Base-by-base conservation (phyloP, 2,113 vertebrate species). In the Casuarius casuarius region DNA sequence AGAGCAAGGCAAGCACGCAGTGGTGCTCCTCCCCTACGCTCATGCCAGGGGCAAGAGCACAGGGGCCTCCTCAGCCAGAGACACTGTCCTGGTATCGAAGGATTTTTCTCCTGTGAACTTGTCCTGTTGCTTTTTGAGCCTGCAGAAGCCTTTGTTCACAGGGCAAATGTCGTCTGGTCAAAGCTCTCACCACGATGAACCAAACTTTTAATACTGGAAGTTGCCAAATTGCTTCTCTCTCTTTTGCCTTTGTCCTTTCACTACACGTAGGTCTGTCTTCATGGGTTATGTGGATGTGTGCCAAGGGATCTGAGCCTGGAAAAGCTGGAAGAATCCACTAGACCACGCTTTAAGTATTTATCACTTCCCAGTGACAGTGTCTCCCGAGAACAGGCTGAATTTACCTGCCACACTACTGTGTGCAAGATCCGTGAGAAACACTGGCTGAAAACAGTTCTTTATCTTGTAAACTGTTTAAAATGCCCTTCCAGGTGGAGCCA, bases 51-150 rank as follows among this genome's bases (percentile, higher is more conserved):
- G 31, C 33, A 29, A 11, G 59, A 26, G 21, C 40, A 4, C 11
- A 1, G 44, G 17, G 33, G 28, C 23, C n/a, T 79, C 20, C 86
- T 67, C 38, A 3, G 65, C 4, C 76, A 4, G 40, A 19, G 84
- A 5, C 48, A 35, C 13, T 51, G 0, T 3, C 9, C 8, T 4
- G 51, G 44, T 3, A 3, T 2, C 38, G 4, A 1, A 9, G 56
- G 54, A 3, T 46, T 28, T 21, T 66, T 48, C 15, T 52, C 20
- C 33, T 9, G 5, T 1, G 33, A 5, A 2, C 11, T 8, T 10
- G 0, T 12, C 81, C 10, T 6, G 38, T 38, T 49, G 49, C 28
- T 31, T 13, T 25, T 3, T 3, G 66, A 26, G n/a, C 25, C 26
- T 6, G 11, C 6, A 11, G 59, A 25, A 62, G 7, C 35, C 33